Percentiles rank a stretch among this genome's conserved stretches.
Evolutionary conservation across 1,140 invertebrate species (phyloP).

Genomic region (Drosophila neocordata): DNA sequence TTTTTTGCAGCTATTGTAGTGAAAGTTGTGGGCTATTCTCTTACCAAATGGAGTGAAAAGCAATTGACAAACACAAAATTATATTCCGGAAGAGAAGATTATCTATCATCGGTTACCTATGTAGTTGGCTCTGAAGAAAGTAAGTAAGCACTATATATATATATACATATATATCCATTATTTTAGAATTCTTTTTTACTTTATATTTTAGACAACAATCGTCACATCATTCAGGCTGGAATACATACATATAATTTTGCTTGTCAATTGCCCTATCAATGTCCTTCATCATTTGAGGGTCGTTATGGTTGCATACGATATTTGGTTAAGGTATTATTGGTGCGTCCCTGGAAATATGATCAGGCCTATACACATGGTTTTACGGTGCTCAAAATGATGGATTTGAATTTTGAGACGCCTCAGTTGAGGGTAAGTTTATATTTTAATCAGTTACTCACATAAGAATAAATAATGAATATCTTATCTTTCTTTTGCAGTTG

Average conservation of each 20-base stretch:
- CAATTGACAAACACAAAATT: slow-evolving; percentile 39
- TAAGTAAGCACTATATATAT: slow-evolving; percentile 34
- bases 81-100: slow-evolving; percentile 70
- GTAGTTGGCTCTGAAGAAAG: slow-evolving; percentile 71
- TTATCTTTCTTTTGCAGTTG: slow-evolving; percentile 29
- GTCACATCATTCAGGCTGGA: slow-evolving; percentile 83
- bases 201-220: slow-evolving; percentile 50
- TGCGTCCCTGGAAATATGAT: slow-evolving; percentile 90
- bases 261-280: slow-evolving; percentile 84
- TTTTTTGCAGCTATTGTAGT: slow-evolving; percentile 52
- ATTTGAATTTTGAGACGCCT: slow-evolving; percentile 86
- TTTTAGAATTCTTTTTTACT: not conserved
- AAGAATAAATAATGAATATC: not conserved
- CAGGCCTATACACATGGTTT: slow-evolving; percentile 88
- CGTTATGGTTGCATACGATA: slow-evolving; percentile 88
- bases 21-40: slow-evolving; percentile 68
- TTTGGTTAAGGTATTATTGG: slow-evolving; percentile 86
- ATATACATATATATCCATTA: no score
- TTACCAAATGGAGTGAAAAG: slow-evolving; percentile 71
- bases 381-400: slow-evolving; percentile 88
- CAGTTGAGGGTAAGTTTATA: slow-evolving; percentile 54
- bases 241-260: slow-evolving; percentile 85
- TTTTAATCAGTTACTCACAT: not conserved
- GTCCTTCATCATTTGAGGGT: slow-evolving; percentile 89
- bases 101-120: slow-evolving; percentile 70